Conservation (phyloP, 2,113 vertebrate species). For the Odocoileus hemionus region DNA sequence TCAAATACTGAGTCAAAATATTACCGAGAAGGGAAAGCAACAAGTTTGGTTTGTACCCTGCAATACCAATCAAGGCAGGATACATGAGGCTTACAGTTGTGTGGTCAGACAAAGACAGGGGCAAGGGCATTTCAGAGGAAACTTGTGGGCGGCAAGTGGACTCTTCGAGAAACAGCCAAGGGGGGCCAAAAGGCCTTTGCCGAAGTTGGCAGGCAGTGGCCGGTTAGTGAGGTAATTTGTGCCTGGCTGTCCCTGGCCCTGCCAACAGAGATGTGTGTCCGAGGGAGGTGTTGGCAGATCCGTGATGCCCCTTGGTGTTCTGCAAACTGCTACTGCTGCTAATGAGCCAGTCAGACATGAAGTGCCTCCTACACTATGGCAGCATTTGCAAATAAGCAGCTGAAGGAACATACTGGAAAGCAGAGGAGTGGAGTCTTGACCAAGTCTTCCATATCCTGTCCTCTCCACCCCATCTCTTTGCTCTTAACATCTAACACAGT, state of each 20-base stretch:
- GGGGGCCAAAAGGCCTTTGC: background rate
- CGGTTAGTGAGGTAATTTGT: constrained; percentile 27
- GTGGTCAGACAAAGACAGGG: background rate
- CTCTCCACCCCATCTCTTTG: background rate
- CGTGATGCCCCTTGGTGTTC: background rate
- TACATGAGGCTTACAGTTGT: background rate
- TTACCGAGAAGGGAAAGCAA: background rate
- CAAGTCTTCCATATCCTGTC: background rate
- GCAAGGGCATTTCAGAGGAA: background rate
- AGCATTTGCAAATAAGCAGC: background rate
- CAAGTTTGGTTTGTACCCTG: background rate
- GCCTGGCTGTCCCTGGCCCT: background rate
- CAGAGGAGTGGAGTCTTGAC: background rate
- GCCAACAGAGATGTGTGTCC: background rate
- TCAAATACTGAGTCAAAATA: background rate
- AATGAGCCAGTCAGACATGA: constrained; percentile 30
- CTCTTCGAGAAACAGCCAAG: background rate
- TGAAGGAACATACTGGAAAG: background rate
- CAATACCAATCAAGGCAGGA: background rate
- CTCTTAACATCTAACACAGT: background rate
- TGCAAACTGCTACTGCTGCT: constrained; percentile 39
- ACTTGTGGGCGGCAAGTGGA: background rate
- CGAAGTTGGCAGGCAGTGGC: background rate
- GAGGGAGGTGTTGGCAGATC: constrained; percentile 19
- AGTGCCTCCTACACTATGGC: background rate